These are phyloP conservation scores for Tiaroga cobitis DNA, from an alignment of 2,797 vertebrate genomes.

Conservation along the genomic window DNA sequence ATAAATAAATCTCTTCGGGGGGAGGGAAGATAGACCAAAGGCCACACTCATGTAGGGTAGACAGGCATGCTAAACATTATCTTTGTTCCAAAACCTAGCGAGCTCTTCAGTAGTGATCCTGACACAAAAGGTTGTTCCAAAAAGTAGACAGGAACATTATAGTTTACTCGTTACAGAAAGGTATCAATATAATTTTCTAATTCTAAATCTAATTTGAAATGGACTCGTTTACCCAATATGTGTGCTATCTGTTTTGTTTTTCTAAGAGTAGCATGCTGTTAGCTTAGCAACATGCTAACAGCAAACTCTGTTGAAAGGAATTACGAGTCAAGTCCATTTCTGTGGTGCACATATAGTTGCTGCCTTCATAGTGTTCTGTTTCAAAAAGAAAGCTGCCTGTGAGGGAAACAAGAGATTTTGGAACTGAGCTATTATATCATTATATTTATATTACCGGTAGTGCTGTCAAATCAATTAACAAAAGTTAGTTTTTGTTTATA, in stretches of 20 bases:
- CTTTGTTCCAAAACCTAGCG: neutral
- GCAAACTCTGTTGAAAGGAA: neutral
- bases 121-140: neutral
- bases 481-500: too few species aligned
- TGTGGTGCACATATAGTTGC: neutral
- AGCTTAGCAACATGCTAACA: neutral
- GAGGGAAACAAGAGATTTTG: neutral
- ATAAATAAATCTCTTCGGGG: neutral
- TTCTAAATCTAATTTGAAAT: neutral
- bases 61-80: neutral
- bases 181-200: neutral
- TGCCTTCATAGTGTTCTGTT: neutral
- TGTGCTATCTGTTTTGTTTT: neutral
- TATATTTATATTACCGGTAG: neutral
- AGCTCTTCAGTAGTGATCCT: neutral
- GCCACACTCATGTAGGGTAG: neutral
- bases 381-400: neutral
- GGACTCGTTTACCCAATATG: neutral
- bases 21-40: neutral
- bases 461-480: too few species aligned
- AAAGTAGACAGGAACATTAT: neutral
- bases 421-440: neutral
- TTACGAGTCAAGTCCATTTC: neutral
- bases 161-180: neutral
- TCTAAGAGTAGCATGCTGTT: neutral